Base-by-base conservation (phyloP, 2,888 invertebrate species). In the Cosmia pyralina region DNA sequence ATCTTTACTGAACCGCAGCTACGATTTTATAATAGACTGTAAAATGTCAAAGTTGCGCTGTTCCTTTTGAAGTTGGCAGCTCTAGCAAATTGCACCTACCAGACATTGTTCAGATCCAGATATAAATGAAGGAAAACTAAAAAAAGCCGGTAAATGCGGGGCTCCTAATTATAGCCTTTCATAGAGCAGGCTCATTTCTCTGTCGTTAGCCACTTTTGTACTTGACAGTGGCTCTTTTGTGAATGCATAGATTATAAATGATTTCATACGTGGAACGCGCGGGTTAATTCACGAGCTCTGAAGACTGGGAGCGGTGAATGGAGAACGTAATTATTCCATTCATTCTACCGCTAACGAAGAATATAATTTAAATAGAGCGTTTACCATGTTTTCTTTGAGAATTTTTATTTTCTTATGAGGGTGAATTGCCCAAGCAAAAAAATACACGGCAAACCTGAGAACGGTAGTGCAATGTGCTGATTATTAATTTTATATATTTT, bases 91-190 rank as follows among this genome's bases (percentile, higher is more conserved):
- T 80, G 60, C 66, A 66, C 52, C 72, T n/a, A 77, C 19, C 70
- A 83, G 74, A 69, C 74, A 69, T 74, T 71, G 69, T 82, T 67
- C 52, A 64, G 60, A 48, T 50, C 57, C n/a, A 62, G 44, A 75
- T 77, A 68, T 74, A 82, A 84, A 82, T 76, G 68, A 77, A 74
- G 66, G 53, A 62, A 80, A 72, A 64, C 68, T 62, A 69, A 76
- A 84, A 81, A 77, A 73, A 70, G 22, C 19, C n/a, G 8, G 63
- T 60, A 72, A 83, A 74, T 69, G 74, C 66, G 69, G 67, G 41
- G 3, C 55, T 74, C 70, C 72, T 84, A 84, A 82, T 84, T 83
- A 84, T 74, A 70, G 75, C 74, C 70, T 82, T 84, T 78, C 83
- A 80, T 69, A 69, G 63, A 74, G 58, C 48, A 57, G 69, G 48